A percentile compares a stretch with the other conserved stretches of the same genome.
Evolutionary conservation across 2,797 vertebrate species (phyloP).

Genomic region (Antennarius maculatus): DNA sequence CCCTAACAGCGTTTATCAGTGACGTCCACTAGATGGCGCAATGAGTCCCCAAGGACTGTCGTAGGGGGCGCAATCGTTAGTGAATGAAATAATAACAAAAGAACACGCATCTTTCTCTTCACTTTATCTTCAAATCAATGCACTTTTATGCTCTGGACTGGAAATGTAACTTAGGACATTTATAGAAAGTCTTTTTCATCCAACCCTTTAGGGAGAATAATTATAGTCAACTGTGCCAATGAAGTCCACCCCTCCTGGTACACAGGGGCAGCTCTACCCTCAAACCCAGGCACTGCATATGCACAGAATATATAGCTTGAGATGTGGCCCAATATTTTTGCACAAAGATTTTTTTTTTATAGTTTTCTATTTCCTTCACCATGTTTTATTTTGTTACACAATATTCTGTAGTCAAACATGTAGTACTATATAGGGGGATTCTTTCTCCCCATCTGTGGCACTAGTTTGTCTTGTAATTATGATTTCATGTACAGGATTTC

Average conservation of each 20-base stretch:
- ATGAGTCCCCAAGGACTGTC: slow-evolving; percentile 7
- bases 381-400: slow-evolving; percentile 15
- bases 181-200: slow-evolving; percentile 1
- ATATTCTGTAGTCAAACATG: slow-evolving; percentile 7
- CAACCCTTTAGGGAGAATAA: slow-evolving; percentile 49
- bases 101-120: slow-evolving; percentile 16
- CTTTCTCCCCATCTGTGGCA: slow-evolving; percentile 14
- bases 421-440: background rate
- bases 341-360: background rate
- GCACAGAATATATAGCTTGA: slow-evolving; percentile 18
- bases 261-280: slow-evolving; percentile 22
- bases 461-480: slow-evolving; percentile 26
- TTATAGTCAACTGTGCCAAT: slow-evolving; percentile 53
- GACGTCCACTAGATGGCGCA: slow-evolving; percentile 60
- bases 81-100: slow-evolving; percentile 2
- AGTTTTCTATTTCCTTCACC: no score
- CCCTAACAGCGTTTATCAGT: background rate
- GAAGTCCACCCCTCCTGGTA: slow-evolving; percentile 29
- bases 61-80: background rate
- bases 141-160: background rate
- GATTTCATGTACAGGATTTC: slow-evolving; percentile 30
- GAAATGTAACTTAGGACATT: slow-evolving; percentile 16
- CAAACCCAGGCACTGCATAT: slow-evolving; percentile 11
- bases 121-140: slow-evolving; percentile 7
- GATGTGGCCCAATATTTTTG: slow-evolving; percentile 12